These are phyloP conservation scores for Aurelia sp. DNA, from an alignment of 30 jellyfish, hydroid and myxozoan genomes.

Conservation along the genomic window DNA sequence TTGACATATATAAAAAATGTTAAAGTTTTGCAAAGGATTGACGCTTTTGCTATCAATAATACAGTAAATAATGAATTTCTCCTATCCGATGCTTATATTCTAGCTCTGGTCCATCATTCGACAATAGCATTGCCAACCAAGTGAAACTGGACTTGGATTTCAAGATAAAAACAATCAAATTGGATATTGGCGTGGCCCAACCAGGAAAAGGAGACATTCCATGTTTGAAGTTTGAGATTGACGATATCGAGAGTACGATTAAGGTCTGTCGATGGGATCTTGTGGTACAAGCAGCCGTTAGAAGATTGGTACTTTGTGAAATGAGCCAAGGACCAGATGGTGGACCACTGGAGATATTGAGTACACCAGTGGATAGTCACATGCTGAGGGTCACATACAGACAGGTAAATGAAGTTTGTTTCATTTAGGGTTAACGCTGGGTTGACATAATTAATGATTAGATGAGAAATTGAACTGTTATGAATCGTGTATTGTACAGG, in stretches of 20 bases:
- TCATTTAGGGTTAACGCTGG: too few species aligned
- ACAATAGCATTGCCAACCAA: conserved; percentile 93
- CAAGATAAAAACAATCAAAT: conserved; percentile 61
- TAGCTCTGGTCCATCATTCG: conserved; percentile 72
- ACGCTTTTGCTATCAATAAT: too few species aligned
- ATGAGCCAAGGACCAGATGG: conserved; percentile 84
- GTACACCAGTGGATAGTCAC: conserved; percentile 89
- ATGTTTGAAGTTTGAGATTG: conserved; percentile 73
- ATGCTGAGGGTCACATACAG: conserved; percentile 84
- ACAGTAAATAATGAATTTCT: too few species aligned
- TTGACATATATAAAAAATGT: too few species aligned
- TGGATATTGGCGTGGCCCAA: conserved; percentile 60
- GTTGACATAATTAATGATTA: too few species aligned
- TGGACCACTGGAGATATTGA: conserved; percentile 75
- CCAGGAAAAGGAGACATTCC: conserved; percentile 48
- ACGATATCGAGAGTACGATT: conserved; percentile 73
- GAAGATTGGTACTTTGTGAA: conserved; percentile 82
- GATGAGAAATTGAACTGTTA: too few species aligned
- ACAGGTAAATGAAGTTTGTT: conserved; percentile 25
- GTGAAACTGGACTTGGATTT: conserved; percentile 85
- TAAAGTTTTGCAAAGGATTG: too few species aligned
- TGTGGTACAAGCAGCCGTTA: conserved; percentile 81
- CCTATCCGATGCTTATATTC: not conserved
- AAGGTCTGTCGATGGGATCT: conserved; percentile 93
- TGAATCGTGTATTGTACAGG: too few species aligned